Evolutionary conservation across 2,888 invertebrate species (phyloP), one percentile per base, ranked within the genome.

Genomic region (Lomographa bimaculata): DNA sequence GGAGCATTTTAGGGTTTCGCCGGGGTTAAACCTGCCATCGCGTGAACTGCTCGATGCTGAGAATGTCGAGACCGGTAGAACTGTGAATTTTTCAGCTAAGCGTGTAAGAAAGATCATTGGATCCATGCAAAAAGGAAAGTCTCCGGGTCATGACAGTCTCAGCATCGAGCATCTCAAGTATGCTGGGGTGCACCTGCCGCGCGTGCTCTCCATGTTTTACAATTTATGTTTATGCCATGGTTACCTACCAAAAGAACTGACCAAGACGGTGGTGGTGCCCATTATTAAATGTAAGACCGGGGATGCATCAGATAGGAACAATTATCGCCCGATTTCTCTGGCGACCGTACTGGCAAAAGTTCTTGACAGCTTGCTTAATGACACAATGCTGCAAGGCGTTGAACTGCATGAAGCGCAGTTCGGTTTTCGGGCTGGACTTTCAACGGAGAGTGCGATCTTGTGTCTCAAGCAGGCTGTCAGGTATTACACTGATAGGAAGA

Each of bases 121-220:
- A 1, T 9, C 4, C 5, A 18, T 27, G 17, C 16, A 14, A n/a
- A 26, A 16, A 5, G 32, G 32, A 7, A 34, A 34, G 11, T 34
- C 33, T 2, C 18, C 33, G 5, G 33, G 24, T 2, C 33, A 24
- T 11, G 33, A 34, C 11, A 4, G 14, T 14, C 14, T 34, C 17
- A 34, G 33, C 17, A 18, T 34, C n/a, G 25, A 34, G 8, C 18
- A 34, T 17, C 7, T 34, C n/a, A 21, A 18, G 14, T 18, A 18
- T n/a, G 25, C 33, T 1, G 33, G 33, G 9, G 8, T 7, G 11
- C 33, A 34, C 16, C 8, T 34, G 17, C 24, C 24, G 21, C 23
- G 33, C 7, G 33, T 34, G 10, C 24, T 34, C 23, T 12, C 24
- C 17, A 18, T 23, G 18, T 10, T 34, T 2, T 23, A 9, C 8